These are phyloP conservation scores for Panagrolaimus sp. DNA, from an alignment of 1,140 invertebrate genomes.

Conservation along the genomic window DNA sequence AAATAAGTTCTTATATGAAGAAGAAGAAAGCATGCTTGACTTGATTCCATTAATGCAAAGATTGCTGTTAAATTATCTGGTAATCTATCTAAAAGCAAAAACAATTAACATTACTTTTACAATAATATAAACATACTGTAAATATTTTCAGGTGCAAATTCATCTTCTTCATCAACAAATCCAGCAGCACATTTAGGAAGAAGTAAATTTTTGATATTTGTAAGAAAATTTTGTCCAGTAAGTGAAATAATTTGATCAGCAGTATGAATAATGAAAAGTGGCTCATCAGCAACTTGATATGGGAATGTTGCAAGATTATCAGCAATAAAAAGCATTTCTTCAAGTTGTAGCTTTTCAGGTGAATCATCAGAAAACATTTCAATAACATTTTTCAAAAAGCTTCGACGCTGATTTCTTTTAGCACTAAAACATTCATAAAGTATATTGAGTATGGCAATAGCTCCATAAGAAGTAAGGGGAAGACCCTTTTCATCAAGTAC, in stretches of 20 bases:
- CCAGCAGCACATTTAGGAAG: slow-evolving; percentile 9
- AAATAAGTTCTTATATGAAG: slow-evolving; percentile 51
- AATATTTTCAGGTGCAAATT: slow-evolving; percentile 41
- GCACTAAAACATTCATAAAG: slow-evolving; percentile 83
- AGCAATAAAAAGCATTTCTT: slow-evolving; percentile 88
- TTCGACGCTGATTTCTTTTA: slow-evolving; percentile 85
- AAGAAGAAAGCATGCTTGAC: slow-evolving; percentile 52
- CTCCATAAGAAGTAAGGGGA: slow-evolving; percentile 70
- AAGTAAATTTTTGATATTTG: not conserved
- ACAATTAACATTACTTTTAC: no score
- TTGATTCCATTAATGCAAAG: slow-evolving; percentile 43
- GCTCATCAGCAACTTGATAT: slow-evolving; percentile 94
- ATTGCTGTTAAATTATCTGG: slow-evolving; percentile 38
- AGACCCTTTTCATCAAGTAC: slow-evolving; percentile 25
- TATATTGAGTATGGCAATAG: slow-evolving; percentile 78
- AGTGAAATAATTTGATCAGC: slow-evolving; percentile 88
- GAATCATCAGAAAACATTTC: slow-evolving; percentile 88
- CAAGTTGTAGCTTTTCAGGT: slow-evolving; percentile 74
- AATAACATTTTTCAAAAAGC: slow-evolving; percentile 79
- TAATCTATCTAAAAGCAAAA: slow-evolving; percentile 16
- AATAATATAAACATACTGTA: slow-evolving; percentile 23
- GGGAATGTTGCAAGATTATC: slow-evolving; percentile 98
- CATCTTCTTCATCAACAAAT: slow-evolving; percentile 37
- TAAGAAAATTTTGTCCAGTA: slow-evolving; percentile 56
- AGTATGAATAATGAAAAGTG: slow-evolving; percentile 93